These are phyloP conservation scores for Lutjanus argentimaculatus DNA, from an alignment of 2,797 vertebrate species.

Conservation along the genomic window DNA sequence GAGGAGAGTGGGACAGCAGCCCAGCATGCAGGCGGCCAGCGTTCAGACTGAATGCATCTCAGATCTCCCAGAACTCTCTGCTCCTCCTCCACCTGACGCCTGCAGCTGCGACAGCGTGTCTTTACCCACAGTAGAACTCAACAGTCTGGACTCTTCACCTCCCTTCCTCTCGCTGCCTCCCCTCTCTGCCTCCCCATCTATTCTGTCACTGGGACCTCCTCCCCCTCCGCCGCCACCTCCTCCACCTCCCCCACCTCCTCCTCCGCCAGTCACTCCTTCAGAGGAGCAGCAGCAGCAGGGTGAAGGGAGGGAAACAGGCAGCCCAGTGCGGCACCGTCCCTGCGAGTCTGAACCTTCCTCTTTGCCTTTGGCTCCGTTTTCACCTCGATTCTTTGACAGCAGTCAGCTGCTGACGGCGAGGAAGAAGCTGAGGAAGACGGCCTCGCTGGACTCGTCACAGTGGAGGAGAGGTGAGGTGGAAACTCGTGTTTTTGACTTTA, in stretches of 20 bases:
- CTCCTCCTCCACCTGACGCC: slow-evolving; percentile 47
- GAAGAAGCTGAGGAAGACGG: slow-evolving; percentile 95
- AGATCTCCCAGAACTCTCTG: slow-evolving; percentile 73
- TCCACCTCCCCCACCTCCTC: slow-evolving; percentile 78
- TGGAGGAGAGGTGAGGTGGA: slow-evolving; percentile 91
- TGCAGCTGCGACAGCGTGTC: slow-evolving; percentile 83
- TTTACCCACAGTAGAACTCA: slow-evolving; percentile 77
- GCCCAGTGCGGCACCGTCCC: slow-evolving; percentile 68
- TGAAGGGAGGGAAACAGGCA: slow-evolving; percentile 64
- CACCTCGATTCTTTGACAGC: slow-evolving; percentile 95
- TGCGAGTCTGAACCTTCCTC: slow-evolving; percentile 81
- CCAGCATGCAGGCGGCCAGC: slow-evolving; percentile 84
- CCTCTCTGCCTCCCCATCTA: slow-evolving; percentile 49
- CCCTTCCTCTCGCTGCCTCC: slow-evolving; percentile 79
- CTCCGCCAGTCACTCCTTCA: slow-evolving; percentile 74
- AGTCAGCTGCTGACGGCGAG: slow-evolving; percentile 94
- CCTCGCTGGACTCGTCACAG: slow-evolving; percentile 91
- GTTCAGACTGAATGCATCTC: slow-evolving; percentile 84
- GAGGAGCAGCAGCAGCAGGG: slow-evolving; percentile 81
- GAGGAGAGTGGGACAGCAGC: slow-evolving; percentile 84
- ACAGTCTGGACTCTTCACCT: slow-evolving; percentile 42
- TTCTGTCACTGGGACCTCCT: slow-evolving; percentile 55
- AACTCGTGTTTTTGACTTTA: not conserved
- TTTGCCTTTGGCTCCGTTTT: slow-evolving; percentile 85
- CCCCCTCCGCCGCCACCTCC: slow-evolving; percentile 80